Evolutionary conservation across 2,888 invertebrate species (phyloP), one percentile per base, ranked within the genome.

Genomic region (Pasiphila rectangulata): DNA sequence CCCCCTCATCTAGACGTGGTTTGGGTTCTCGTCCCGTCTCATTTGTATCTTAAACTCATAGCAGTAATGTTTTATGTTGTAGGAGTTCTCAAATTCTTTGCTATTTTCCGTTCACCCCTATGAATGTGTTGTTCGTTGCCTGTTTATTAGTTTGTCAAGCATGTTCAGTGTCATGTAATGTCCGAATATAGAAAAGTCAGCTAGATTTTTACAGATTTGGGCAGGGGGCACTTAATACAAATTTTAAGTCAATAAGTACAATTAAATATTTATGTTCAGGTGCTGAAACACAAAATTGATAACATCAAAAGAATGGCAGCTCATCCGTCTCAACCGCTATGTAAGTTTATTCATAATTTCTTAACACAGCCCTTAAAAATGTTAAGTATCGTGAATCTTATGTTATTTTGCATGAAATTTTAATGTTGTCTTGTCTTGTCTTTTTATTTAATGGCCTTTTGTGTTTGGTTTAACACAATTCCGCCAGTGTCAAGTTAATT

Each of bases 301-400:
- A 98, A 98, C 67, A 96, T 98, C 55, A 93, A 98, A 79, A 92
- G 98, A 76, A 96, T 99, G 90, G 96, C 97, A 57, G 94, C 98
- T 10, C 99, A 99, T 92, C 98, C 99, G 9, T 89, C 96, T 43
- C 92, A 98, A 77, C 98, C 99, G 20, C 90, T 99, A 65, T 99
- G 98, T 98, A 92, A 96, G 97, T 56, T 1, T 7, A 21, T 32
- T 32, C 7, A n/a, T n/a, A n/a, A n/a, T n/a, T n/a, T n/a, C n/a
- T n/a, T n/a, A n/a, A n/a, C n/a, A n/a, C n/a, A n/a, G n/a, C n/a
- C n/a, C n/a, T n/a, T n/a, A n/a, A n/a, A n/a, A n/a, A n/a, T n/a
- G n/a, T n/a, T n/a, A n/a, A n/a, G n/a, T n/a, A n/a, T n/a, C n/a
- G n/a, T n/a, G n/a, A n/a, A n/a, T n/a, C n/a, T n/a, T n/a, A n/a